Conservation (phyloP, 2,797 vertebrate genomes). For the Glossophaga mutica region DNA sequence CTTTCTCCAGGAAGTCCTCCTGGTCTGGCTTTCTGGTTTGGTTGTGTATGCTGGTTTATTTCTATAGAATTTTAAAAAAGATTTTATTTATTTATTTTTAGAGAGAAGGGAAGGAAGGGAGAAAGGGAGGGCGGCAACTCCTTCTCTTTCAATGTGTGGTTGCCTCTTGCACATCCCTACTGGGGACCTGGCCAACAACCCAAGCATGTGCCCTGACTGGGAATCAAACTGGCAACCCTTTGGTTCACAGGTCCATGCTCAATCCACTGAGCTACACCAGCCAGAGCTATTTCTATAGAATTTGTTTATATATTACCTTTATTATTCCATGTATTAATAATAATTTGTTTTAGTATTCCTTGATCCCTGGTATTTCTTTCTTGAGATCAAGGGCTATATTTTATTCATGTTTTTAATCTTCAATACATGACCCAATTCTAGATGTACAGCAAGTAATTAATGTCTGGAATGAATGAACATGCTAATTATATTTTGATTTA, state of each 20-base stretch:
- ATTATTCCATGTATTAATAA: not conserved
- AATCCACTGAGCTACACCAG: too few species aligned
- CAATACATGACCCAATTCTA: not conserved
- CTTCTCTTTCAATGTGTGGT: too few species aligned
- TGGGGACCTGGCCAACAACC: too few species aligned
- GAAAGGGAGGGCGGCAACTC: too few species aligned
- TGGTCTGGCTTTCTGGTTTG: not conserved
- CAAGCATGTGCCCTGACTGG: too few species aligned
- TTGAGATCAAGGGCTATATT: not conserved
- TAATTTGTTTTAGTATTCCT: conserved; percentile 42
- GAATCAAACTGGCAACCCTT: too few species aligned
- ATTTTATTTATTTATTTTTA: too few species aligned
- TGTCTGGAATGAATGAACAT: conserved; percentile 19
- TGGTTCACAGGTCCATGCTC: too few species aligned
- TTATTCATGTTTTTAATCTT: conserved; percentile 13
- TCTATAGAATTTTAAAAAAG: not conserved
- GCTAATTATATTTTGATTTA: conserved; percentile 31
- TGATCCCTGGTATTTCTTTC: conserved; percentile 5
- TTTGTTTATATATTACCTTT: not conserved
- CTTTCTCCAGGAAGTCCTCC: not conserved
- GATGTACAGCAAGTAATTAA: not conserved
- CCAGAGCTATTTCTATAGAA: not conserved
- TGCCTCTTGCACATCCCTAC: too few species aligned
- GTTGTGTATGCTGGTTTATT: not conserved
- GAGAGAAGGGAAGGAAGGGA: too few species aligned